These are phyloP conservation scores for Garra rufa DNA, from an alignment of 2,113 vertebrate genomes.

Conservation along the genomic window DNA sequence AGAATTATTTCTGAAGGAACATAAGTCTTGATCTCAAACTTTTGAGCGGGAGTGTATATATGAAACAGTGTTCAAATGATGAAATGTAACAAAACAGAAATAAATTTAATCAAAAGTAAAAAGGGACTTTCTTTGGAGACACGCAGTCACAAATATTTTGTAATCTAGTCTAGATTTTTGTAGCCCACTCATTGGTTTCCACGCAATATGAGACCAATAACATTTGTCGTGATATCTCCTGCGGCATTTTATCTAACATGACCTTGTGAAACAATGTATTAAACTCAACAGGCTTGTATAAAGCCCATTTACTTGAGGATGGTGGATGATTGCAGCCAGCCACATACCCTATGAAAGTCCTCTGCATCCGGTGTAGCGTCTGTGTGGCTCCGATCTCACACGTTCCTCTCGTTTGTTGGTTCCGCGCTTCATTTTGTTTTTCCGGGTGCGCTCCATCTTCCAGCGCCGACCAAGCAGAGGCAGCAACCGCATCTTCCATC, in stretches of 20 bases:
- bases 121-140: too few species aligned
- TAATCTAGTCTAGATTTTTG: background rate
- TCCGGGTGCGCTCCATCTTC: conserved; percentile 59
- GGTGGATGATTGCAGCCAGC: background rate
- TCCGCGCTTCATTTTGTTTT: conserved; percentile 51
- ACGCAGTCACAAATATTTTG: background rate
- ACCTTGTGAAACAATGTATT: background rate
- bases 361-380: conserved; percentile 40
- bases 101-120: too few species aligned
- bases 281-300: background rate
- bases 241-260: background rate
- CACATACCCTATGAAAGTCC: too few species aligned
- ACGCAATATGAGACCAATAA: background rate
- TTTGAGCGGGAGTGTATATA: too few species aligned
- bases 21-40: too few species aligned
- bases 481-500: conserved; percentile 49
- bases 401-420: conserved; percentile 17
- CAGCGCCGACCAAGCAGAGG: conserved; percentile 40
- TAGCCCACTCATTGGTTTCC: background rate
- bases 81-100: too few species aligned
- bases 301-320: background rate
- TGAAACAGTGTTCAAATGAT: too few species aligned
- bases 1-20: too few species aligned
- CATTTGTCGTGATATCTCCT: background rate
- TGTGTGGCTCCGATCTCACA: conserved; percentile 25